Percentiles rank a stretch among this genome's conserved stretches.
These are phyloP conservation scores for Danio kyathit DNA, from an alignment of 2,797 vertebrate genomes.

Conservation along the genomic window DNA sequence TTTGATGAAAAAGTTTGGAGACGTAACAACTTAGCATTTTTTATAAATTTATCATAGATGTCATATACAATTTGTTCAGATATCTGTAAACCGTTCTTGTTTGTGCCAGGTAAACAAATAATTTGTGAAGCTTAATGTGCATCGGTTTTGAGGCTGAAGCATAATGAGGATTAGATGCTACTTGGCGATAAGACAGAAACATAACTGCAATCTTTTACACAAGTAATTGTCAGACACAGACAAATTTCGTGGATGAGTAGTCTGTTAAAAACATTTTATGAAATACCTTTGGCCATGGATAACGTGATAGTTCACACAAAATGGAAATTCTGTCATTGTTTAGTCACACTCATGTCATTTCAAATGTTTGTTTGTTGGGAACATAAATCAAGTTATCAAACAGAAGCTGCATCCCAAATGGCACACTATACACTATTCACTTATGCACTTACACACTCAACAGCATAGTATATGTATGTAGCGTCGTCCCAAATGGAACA, in stretches of 20 bases:
- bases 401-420: no score
- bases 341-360: not conserved
- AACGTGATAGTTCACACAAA: not conserved
- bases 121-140: not conserved
- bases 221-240: not conserved
- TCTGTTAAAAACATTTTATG: not conserved
- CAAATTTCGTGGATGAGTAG: not conserved
- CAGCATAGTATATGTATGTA: no score
- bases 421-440: no score
- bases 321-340: not conserved
- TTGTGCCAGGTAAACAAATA: conserved; percentile 22
- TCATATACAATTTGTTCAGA: conserved; percentile 1
- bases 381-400: not conserved
- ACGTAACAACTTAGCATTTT: not conserved
- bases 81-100: conserved; percentile 20
- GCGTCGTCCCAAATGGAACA: no score
- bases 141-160: conserved; percentile 8
- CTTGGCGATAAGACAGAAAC: not conserved
- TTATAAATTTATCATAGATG: conserved; percentile 1
- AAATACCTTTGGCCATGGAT: not conserved
- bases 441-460: no score
- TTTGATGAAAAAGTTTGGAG: conserved; percentile 10
- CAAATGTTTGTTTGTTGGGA: not conserved
- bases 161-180: conserved; percentile 44
- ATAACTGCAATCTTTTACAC: not conserved